These are phyloP conservation scores for Trimorus sp. DNA, from an alignment of 2,888 invertebrate species.

Conservation along the genomic window DNA sequence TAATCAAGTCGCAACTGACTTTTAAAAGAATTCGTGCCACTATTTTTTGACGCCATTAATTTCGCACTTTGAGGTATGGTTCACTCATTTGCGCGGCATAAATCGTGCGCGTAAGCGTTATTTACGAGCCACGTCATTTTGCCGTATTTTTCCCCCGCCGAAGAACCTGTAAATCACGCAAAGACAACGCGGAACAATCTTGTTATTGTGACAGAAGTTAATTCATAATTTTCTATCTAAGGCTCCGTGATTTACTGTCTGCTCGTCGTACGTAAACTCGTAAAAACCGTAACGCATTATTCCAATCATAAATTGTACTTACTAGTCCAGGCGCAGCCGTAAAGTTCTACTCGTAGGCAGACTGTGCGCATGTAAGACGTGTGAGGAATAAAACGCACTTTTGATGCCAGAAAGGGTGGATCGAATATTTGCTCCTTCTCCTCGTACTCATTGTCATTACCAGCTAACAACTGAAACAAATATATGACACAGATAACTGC, in stretches of 20 bases:
- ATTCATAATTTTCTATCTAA: slow-evolving; percentile 59
- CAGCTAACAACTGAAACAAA: slow-evolving; percentile 87
- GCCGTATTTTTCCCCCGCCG: background rate
- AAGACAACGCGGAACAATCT: slow-evolving; percentile 49
- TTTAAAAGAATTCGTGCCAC: slow-evolving; percentile 18
- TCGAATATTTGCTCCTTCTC: slow-evolving; percentile 88
- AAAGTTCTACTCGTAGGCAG: slow-evolving; percentile 91
- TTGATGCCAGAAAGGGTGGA: slow-evolving; percentile 89
- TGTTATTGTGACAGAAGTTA: slow-evolving; percentile 53
- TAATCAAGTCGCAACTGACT: slow-evolving; percentile 24
- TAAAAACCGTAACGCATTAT: slow-evolving; percentile 59
- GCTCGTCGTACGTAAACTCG: slow-evolving; percentile 50
- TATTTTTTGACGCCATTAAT: too few species aligned
- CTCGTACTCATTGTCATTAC: slow-evolving; percentile 90
- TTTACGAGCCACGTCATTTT: slow-evolving; percentile 4
- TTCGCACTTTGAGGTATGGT: too few species aligned
- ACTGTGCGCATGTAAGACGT: slow-evolving; percentile 89
- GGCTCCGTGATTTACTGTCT: slow-evolving; percentile 53
- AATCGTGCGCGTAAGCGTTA: slow-evolving; percentile 1
- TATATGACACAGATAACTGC: too few species aligned
- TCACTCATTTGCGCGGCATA: background rate
- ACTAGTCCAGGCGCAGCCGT: slow-evolving; percentile 91
- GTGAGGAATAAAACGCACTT: slow-evolving; percentile 90
- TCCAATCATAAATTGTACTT: slow-evolving; percentile 80
- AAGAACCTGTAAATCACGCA: slow-evolving; percentile 24